Evolutionary conservation across 2,113 vertebrate species (phyloP), one percentile per base, ranked within the genome.

Genomic region (Hemichromis elongatus): DNA sequence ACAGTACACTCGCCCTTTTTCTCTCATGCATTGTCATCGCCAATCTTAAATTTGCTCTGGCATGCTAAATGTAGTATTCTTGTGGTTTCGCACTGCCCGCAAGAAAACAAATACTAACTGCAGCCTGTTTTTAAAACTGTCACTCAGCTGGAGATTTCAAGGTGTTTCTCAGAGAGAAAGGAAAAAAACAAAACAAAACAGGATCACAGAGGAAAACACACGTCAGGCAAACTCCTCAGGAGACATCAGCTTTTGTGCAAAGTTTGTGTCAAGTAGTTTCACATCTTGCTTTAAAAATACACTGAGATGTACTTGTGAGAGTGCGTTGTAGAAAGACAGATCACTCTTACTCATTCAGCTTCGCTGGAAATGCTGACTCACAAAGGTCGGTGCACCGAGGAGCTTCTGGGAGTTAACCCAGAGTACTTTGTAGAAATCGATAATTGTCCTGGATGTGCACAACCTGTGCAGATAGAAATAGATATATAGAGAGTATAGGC

Each of bases 11-110:
- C 63, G 5, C 21, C 70, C 80, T 3, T 42, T 54, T 80, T 63
- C 70, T 90, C 88, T 86, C 84, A 52, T 89, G 86, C 87, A 85
- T 86, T 92, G 91, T 94, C 93, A 90, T 91, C 79, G 52, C 89
- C 86, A 52, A 88, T 89, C 85, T 90, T 88, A 92, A 90, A 93
- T 91, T 88, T 92, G 90, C 92, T 93, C 87, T 88, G 90, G 90
- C 84, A 57, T 61, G 86, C 85, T 85, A 55, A 90, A 90, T 77
- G 75, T 90, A 87, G 86, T 93, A 89, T 92, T 94, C 86, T 89
- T 90, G 91, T 87, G 95, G 93, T 75, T 85, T 13, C 19, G 33
- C 37, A 47, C 86, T 50, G 24, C 19, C 95, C 92, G 82, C 91
- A 86, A 91, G 80, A 92, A 94, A 94, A 95, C 89, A 95, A 92